Conservation (phyloP, 2,888 invertebrate species). For the Dryomyza anilis region DNA sequence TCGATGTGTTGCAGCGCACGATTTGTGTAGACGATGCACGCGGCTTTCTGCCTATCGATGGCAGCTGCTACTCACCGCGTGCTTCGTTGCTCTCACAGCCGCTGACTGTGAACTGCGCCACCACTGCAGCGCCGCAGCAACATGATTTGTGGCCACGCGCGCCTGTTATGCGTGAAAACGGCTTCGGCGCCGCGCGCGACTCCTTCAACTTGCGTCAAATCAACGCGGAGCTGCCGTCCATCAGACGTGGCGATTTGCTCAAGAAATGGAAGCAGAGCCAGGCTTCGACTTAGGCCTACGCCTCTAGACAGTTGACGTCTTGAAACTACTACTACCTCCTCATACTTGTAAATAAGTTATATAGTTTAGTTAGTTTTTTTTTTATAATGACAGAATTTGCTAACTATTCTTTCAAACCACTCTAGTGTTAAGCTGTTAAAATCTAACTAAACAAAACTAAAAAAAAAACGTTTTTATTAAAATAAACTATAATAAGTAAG, state of each 20-base stretch:
- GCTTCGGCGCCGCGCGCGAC: slow-evolving; percentile 29
- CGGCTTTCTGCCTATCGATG: slow-evolving; percentile 37
- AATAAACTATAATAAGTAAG: too few species aligned
- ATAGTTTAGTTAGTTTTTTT: too few species aligned
- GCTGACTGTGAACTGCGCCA: slow-evolving; percentile 25
- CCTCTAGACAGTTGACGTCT: too few species aligned
- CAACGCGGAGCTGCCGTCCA: slow-evolving; percentile 44
- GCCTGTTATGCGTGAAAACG: not conserved
- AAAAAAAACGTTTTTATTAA: too few species aligned
- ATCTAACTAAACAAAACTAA: too few species aligned
- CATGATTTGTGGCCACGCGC: not conserved
- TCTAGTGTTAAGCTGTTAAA: too few species aligned
- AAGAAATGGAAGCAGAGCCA: slow-evolving; percentile 45
- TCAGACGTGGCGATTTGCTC: slow-evolving; percentile 42
- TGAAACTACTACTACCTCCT: not conserved
- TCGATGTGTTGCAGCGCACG: slow-evolving; percentile 28
- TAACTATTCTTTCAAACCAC: too few species aligned
- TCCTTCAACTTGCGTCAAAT: slow-evolving; percentile 46
- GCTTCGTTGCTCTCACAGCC: slow-evolving; percentile 29
- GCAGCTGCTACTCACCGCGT: slow-evolving; percentile 29
- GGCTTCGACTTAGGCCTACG: slow-evolving; percentile 37
- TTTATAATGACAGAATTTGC: too few species aligned
- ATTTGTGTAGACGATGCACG: slow-evolving; percentile 26
- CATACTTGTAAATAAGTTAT: slow-evolving; percentile 14
- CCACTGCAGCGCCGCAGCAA: not conserved